Evolutionary conservation across 2,888 invertebrate species (phyloP).

Genomic region (Limnephilus lunatus): DNA sequence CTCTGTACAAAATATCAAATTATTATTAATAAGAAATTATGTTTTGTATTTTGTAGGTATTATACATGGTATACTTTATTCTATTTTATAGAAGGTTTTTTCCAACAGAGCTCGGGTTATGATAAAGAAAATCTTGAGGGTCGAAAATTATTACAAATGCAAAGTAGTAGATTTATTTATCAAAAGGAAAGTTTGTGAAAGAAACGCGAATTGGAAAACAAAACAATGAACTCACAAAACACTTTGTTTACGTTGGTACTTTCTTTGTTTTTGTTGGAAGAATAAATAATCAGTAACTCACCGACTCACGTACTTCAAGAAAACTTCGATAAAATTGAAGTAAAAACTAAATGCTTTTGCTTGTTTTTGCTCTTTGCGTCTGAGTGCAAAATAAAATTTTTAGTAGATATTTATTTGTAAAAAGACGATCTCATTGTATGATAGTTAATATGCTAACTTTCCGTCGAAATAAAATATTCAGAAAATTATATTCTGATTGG

Average conservation of each 20-base stretch:
- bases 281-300: background rate
- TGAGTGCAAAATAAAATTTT: background rate
- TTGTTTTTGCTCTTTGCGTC: background rate
- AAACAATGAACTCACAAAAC: background rate
- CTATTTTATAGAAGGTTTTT: background rate
- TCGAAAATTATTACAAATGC: background rate
- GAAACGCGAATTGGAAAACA: conserved; percentile 14
- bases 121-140: background rate
- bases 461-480: no score
- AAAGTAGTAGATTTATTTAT: background rate
- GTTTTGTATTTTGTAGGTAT: no score
- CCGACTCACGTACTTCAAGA: background rate
- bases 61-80: no score
- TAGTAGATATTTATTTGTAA: no score
- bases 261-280: conserved; percentile 25
- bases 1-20: no score
- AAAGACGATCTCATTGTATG: no score
- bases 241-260: background rate
- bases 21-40: no score
- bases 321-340: background rate
- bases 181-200: background rate
- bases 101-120: background rate
- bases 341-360: background rate
- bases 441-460: no score
- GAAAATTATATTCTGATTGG: no score